Evolutionary conservation across 2,888 invertebrate species (phyloP).

Genomic region (Nomada fucata): DNA sequence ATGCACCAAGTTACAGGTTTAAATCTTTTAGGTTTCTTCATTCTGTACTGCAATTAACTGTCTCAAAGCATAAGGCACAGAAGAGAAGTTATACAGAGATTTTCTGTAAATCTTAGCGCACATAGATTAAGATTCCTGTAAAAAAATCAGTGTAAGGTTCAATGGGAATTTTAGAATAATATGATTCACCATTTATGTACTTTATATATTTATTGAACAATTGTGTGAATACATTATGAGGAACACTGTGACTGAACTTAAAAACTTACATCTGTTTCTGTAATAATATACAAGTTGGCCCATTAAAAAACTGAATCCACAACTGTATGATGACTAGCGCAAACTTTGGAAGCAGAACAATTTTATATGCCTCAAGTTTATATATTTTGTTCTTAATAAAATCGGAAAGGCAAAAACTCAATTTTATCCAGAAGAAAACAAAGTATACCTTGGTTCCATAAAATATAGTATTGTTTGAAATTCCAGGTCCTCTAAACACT

Average conservation of each 20-base stretch:
- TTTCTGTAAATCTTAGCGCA: conserved; percentile 15
- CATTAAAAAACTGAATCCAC: conserved; percentile 2
- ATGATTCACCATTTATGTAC: conserved; percentile 53
- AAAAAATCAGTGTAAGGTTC: conserved; percentile 41
- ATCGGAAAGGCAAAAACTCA: not conserved
- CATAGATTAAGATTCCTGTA: conserved; percentile 13
- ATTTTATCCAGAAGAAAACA: not conserved
- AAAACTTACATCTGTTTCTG: conserved; percentile 34
- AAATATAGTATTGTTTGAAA: conserved; percentile 27
- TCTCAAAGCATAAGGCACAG: not conserved
- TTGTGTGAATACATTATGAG: conserved; percentile 58
- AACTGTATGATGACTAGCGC: not conserved
- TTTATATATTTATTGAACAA: conserved; percentile 65
- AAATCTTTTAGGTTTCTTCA: not conserved
- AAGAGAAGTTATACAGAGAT: conserved; percentile 2
- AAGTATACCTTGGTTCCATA: conserved; percentile 4
- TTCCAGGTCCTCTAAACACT: not conserved
- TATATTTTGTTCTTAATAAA: conserved; percentile 1
- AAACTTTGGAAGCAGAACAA: conserved; percentile 8
- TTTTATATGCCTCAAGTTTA: not conserved
- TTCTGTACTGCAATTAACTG: conserved; percentile 5
- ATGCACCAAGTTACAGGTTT: not conserved
- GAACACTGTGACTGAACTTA: conserved; percentile 25
- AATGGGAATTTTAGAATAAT: conserved; percentile 59
- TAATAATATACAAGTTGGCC: conserved; percentile 16